A percentile compares a stretch with the other conserved stretches of the same genome.
Evolutionary conservation across 2,113 vertebrate genomes (phyloP).

Genomic region (Dasyornis broadbenti): DNA sequence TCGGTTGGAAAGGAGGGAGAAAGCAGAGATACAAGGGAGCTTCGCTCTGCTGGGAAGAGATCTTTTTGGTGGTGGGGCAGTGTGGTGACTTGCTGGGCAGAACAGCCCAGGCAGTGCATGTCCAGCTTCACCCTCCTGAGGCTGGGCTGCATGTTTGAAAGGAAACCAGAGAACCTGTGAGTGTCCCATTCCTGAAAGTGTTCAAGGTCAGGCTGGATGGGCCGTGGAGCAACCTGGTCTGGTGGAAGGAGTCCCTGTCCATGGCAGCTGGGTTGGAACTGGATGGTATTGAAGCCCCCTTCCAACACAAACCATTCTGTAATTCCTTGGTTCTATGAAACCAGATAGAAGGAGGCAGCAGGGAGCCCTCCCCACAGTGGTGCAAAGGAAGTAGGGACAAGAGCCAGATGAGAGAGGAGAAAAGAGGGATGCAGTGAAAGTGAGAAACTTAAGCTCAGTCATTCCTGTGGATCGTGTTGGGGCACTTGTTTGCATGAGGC

Average conservation of each 20-base stretch:
- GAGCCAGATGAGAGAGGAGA: not conserved
- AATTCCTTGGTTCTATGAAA: not conserved
- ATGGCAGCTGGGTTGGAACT: not conserved
- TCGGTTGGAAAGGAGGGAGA: not conserved
- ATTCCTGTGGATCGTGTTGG: not conserved
- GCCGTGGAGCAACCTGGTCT: not conserved
- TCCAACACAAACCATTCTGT: not conserved
- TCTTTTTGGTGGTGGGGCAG: not conserved
- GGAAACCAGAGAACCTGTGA: not conserved
- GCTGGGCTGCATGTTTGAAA: not conserved
- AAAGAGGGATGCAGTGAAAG: not conserved
- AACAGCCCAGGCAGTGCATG: not conserved
- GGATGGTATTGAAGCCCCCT: not conserved
- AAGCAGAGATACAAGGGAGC: not conserved
- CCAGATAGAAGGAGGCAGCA: not conserved
- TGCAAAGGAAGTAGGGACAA: not conserved
- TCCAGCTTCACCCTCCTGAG: not conserved
- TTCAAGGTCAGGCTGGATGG: not conserved
- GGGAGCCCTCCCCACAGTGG: not conserved
- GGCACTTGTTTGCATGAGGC: not conserved
- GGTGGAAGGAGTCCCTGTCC: not conserved
- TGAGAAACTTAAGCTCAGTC: not conserved
- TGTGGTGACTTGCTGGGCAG: not conserved
- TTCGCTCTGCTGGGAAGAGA: not conserved
- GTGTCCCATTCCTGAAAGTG: not conserved